Conservation (phyloP, 2,888 invertebrate genomes). For the Blomia tropicalis region DNA sequence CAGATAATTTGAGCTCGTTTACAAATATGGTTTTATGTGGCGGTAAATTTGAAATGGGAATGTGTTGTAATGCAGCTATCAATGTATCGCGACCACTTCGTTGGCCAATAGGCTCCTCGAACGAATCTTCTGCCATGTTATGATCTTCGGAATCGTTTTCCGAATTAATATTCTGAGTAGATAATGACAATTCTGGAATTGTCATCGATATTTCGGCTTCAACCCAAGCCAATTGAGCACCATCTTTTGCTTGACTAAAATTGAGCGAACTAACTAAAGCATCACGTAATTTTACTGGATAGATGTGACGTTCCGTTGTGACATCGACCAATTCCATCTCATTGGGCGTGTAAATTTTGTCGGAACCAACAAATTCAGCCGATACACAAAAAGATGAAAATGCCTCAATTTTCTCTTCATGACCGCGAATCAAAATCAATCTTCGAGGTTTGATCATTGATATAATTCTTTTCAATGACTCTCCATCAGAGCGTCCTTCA, state of each 20-base stretch:
- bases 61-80: constrained; percentile 18
- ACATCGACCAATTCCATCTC: constrained; percentile 66
- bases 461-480: constrained; percentile 53
- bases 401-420: constrained; percentile 49
- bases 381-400: constrained; percentile 51
- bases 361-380: neutral
- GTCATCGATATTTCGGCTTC: constrained; percentile 51
- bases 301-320: constrained; percentile 93
- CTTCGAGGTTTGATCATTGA: constrained; percentile 55
- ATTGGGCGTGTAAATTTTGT: constrained; percentile 58
- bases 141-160: constrained; percentile 32
- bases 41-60: constrained; percentile 5
- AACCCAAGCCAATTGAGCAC: constrained; percentile 86
- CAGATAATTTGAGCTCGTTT: constrained; percentile 78
- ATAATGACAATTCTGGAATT: constrained; percentile 29
- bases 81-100: constrained; percentile 32
- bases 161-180: constrained; percentile 25
- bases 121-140: neutral
- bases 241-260: constrained; percentile 63
- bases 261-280: constrained; percentile 67
- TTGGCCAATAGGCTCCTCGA: neutral
- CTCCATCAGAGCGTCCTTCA: constrained; percentile 59
- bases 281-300: constrained; percentile 85
- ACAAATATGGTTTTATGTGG: constrained; percentile 67
- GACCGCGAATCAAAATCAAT: constrained; percentile 59